Evolutionary conservation across 2,797 vertebrate species (phyloP).

Genomic region (Megaceryle alcyon): DNA sequence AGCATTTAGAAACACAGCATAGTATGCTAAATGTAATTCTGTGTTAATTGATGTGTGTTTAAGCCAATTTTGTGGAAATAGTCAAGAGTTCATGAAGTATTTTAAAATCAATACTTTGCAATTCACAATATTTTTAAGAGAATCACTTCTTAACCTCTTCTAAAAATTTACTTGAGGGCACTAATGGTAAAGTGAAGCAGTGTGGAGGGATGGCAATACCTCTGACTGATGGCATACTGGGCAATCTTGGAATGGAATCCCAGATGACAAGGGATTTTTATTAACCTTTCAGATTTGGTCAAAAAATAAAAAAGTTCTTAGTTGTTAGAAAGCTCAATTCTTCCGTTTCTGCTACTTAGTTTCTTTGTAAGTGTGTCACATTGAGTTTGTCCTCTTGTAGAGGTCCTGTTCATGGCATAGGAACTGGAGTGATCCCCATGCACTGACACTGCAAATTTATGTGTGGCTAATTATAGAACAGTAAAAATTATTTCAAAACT

Average conservation of each 20-base stretch:
- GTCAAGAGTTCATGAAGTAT: neutral
- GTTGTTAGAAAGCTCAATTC: neutral
- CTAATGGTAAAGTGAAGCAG: neutral
- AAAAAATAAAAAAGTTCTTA: neutral
- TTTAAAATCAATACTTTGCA: neutral
- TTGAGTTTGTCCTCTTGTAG: neutral
- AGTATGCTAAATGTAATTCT: neutral
- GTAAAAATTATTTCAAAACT: neutral
- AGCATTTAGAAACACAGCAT: neutral
- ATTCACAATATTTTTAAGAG: neutral
- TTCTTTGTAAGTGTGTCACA: neutral
- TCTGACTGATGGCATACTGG: neutral
- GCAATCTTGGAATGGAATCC: neutral
- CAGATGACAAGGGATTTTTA: neutral
- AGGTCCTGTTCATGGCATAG: neutral
- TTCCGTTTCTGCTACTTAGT: neutral
- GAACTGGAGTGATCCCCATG: accelerated
- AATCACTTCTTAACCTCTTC: neutral
- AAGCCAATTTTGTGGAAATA: neutral
- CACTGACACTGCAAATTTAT: neutral
- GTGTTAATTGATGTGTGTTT: neutral
- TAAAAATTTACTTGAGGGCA: neutral
- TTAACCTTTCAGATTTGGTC: neutral
- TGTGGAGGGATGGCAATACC: neutral
- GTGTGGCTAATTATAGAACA: neutral